Evolutionary conservation across 1,140 invertebrate genomes (phyloP).

Genomic region (Dendroctonus valens): DNA sequence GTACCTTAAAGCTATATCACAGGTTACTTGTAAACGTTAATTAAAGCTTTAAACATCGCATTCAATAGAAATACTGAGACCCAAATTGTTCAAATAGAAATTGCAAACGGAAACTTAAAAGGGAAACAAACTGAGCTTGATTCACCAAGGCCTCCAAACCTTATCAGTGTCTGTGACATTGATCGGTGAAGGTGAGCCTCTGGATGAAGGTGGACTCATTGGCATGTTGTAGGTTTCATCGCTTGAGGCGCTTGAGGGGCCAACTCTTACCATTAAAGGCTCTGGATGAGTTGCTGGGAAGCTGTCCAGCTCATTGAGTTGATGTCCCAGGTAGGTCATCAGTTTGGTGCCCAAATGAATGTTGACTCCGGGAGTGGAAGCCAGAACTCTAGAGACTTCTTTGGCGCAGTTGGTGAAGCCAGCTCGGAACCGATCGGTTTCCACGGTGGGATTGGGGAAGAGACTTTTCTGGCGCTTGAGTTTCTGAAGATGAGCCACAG

Average conservation of each 20-base stretch:
- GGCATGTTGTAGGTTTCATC: constrained; percentile 57
- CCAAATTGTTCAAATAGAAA: too few relatives aligned
- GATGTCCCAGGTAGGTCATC: constrained; percentile 82
- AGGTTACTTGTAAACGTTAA: too few relatives aligned
- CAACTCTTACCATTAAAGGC: constrained; percentile 48
- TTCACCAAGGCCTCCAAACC: constrained; percentile 68
- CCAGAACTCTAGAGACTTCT: constrained; percentile 85
- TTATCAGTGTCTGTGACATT: constrained; percentile 18
- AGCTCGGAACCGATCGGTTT: constrained; percentile 81
- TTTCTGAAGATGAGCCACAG: constrained; percentile 86
- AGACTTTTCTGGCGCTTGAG: constrained; percentile 70
- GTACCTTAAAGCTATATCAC: too few relatives aligned
- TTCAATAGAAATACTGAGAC: too few relatives aligned
- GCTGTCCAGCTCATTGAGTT: constrained; percentile 74
- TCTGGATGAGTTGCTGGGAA: constrained; percentile 38
- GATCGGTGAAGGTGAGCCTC: constrained; percentile 41
- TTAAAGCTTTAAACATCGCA: too few relatives aligned
- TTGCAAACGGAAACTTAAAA: too few relatives aligned
- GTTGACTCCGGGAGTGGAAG: constrained; percentile 79
- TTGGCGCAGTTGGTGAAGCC: constrained; percentile 90
- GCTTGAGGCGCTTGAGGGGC: constrained; percentile 51
- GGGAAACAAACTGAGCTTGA: too few relatives aligned
- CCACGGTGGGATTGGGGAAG: constrained; percentile 64
- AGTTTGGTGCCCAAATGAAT: constrained; percentile 78
- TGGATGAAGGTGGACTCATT: constrained; percentile 63